These are phyloP conservation scores for Osmoderma eremita DNA, from an alignment of 2,888 invertebrate species.

Conservation along the genomic window DNA sequence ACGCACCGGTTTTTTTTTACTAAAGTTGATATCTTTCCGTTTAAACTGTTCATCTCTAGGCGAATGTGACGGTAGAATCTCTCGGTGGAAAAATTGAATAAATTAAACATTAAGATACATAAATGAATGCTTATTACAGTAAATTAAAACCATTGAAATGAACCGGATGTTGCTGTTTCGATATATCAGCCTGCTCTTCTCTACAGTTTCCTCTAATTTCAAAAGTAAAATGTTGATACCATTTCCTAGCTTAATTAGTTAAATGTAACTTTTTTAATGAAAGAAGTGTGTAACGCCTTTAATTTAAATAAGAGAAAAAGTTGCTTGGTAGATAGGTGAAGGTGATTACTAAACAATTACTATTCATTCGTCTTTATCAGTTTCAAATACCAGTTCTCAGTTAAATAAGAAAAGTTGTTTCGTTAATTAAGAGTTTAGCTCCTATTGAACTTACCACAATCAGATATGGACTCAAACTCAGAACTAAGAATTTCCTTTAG, in stretches of 20 bases:
- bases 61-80: constrained; percentile 6
- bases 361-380: too few species aligned
- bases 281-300: background rate
- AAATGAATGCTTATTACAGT: constrained; percentile 30
- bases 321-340: background rate
- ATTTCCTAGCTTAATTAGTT: constrained; percentile 11
- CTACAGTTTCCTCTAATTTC: background rate
- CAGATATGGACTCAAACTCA: too few species aligned
- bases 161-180: constrained; percentile 18
- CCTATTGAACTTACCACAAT: too few species aligned
- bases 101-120: constrained; percentile 32
- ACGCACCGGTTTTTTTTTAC: constrained; percentile 6
- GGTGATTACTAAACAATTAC: too few species aligned
- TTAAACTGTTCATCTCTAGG: constrained; percentile 10
- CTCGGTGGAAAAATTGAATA: constrained; percentile 22
- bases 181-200: constrained; percentile 10
- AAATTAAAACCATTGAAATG: constrained; percentile 22
- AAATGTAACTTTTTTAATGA: background rate
- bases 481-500: too few species aligned
- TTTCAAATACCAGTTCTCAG: too few species aligned
- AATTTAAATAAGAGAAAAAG: constrained; percentile 14
- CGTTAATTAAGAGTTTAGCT: too few species aligned
- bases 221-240: constrained; percentile 2
- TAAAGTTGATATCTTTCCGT: background rate
- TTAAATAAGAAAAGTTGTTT: too few species aligned